phyloP scores from a whole-genome alignment of 2,797 vertebrate genomes.

The Chloroceryle inda region DNA sequence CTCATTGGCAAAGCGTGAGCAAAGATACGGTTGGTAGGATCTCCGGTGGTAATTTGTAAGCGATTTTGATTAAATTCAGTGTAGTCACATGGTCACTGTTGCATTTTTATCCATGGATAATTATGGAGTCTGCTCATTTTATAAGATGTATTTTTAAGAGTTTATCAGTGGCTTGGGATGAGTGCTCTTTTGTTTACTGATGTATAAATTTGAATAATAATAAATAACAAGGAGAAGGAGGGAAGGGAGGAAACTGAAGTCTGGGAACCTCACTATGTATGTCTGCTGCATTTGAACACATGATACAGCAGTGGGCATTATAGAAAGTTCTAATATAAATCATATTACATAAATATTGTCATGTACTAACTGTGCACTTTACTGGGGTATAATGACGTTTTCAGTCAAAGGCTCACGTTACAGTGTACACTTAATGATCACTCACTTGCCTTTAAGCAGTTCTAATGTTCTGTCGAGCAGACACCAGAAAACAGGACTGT shows the following conservation, averaged over 20 bases:
- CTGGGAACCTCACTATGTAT: background rate
- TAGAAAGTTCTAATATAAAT: slow-evolving; percentile 24
- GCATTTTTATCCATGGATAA: slow-evolving; percentile 63
- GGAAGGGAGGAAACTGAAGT: slow-evolving; percentile 34
- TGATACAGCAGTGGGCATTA: slow-evolving; percentile 21
- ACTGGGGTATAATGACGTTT: background rate
- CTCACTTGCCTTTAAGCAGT: background rate
- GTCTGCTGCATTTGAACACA: slow-evolving; percentile 21
- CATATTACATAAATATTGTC: slow-evolving; percentile 54
- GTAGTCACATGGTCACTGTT: slow-evolving; percentile 40
- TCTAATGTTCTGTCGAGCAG: background rate
- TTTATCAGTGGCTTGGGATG: slow-evolving; percentile 74
- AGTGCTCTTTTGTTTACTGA: slow-evolving; percentile 75
- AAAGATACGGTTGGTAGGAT: slow-evolving; percentile 41
- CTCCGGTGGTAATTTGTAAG: slow-evolving; percentile 52
- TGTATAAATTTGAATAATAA: slow-evolving; percentile 79
- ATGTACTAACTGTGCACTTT: slow-evolving; percentile 43
- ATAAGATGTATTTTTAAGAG: slow-evolving; percentile 74
- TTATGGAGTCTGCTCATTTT: slow-evolving; percentile 69
- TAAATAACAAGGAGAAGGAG: slow-evolving; percentile 54
- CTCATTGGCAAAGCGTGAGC: slow-evolving; percentile 18
- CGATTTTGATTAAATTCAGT: slow-evolving; percentile 69
- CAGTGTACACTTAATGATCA: slow-evolving; percentile 27
- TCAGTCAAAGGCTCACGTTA: slow-evolving; percentile 22
- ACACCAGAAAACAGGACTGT: background rate